phyloP scores from a whole-genome alignment of 2,888 invertebrate genomes.

The Patella depressa region DNA sequence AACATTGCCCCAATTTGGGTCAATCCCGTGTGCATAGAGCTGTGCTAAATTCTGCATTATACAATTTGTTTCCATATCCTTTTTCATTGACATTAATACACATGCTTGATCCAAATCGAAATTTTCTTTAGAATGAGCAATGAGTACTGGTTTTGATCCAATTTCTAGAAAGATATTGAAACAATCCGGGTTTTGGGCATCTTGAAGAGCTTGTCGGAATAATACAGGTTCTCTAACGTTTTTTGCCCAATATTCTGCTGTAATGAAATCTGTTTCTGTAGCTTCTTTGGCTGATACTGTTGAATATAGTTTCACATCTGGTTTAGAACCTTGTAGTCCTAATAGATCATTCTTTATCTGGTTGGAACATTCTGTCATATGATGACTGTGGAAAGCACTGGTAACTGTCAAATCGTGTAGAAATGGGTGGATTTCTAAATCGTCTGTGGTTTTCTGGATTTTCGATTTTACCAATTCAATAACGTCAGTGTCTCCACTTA shows the following conservation, averaged over 20 bases:
- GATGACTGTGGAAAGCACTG: slow-evolving; percentile 55
- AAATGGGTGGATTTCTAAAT: slow-evolving; percentile 17
- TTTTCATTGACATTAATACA: background rate
- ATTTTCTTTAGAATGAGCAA: slow-evolving; percentile 35
- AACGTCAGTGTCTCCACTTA: slow-evolving; percentile 38
- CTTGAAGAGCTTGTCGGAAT: slow-evolving; percentile 34
- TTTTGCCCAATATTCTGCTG: slow-evolving; percentile 43
- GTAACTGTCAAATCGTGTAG: slow-evolving; percentile 39
- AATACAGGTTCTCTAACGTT: slow-evolving; percentile 43
- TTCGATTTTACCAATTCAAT: slow-evolving; percentile 29
- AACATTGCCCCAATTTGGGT: slow-evolving; percentile 33
- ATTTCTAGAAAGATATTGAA: slow-evolving; percentile 48
- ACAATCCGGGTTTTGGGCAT: slow-evolving; percentile 5
- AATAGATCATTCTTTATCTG: slow-evolving; percentile 30
- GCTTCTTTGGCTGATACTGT: slow-evolving; percentile 44
- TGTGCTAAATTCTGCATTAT: slow-evolving; percentile 31
- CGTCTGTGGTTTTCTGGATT: slow-evolving; percentile 18
- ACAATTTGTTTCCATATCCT: slow-evolving; percentile 24
- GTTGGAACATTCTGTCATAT: slow-evolving; percentile 31
- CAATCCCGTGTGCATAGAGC: slow-evolving; percentile 35
- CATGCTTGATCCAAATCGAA: slow-evolving; percentile 14
- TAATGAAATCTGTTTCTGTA: slow-evolving; percentile 27
- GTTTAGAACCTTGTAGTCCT: slow-evolving; percentile 19
- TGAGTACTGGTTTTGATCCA: slow-evolving; percentile 48
- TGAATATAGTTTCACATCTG: slow-evolving; percentile 35